Evolutionary conservation across 2,113 vertebrate genomes (phyloP).

Genomic region (Actenoides hombroni): DNA sequence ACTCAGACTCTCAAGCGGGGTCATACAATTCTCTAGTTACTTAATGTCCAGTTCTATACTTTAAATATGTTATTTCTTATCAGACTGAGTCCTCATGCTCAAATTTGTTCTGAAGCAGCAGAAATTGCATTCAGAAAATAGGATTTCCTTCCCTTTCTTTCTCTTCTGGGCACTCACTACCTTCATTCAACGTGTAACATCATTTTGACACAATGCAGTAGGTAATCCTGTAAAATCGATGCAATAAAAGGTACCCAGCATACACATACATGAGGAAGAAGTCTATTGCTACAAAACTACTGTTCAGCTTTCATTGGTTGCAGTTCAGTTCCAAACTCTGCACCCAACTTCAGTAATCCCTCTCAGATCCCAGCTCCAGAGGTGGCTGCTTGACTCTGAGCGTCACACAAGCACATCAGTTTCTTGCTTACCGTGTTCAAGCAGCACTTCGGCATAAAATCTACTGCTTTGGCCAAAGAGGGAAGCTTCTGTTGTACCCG

Average conservation of each 20-base stretch:
- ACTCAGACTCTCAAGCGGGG: background rate
- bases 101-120: constrained; percentile 3
- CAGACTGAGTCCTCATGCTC: background rate
- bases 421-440: background rate
- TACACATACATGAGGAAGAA: background rate
- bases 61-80: constrained; percentile 16
- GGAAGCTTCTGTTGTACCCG: background rate
- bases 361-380: background rate
- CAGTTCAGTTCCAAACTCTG: background rate
- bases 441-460: background rate
- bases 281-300: background rate
- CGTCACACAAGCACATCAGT: background rate
- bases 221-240: background rate
- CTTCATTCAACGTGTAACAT: background rate
- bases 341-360: background rate
- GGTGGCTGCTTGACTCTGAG: background rate
- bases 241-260: background rate
- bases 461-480: background rate
- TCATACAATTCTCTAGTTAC: background rate
- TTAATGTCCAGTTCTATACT: background rate
- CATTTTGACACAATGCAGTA: background rate
- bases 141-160: constrained; percentile 2
- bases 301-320: background rate
- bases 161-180: background rate
- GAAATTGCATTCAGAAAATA: constrained; percentile 38